phyloP scores from a whole-genome alignment of 1,140 invertebrate genomes.

The Drosophila yakuba region DNA sequence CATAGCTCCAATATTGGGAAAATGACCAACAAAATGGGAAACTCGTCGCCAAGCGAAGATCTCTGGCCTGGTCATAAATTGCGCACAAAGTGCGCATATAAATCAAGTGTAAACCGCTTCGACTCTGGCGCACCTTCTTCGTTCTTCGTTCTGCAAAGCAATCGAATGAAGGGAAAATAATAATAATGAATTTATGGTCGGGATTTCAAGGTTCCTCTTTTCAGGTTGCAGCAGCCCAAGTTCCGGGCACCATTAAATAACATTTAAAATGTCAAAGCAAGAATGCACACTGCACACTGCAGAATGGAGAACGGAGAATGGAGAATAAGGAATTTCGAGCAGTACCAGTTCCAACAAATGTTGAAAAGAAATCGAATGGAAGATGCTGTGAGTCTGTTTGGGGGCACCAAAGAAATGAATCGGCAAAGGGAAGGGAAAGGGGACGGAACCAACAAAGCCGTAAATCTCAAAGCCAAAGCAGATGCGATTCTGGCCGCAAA shows the following conservation, averaged over 20 bases:
- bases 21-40: conserved; percentile 33
- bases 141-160: too few species aligned
- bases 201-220: neutral
- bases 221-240: conserved; percentile 2
- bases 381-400: conserved; percentile 13
- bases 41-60: neutral
- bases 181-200: conserved; percentile 50
- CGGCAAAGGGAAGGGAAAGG: neutral
- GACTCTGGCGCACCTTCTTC: conserved; percentile 2
- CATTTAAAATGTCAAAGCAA: conserved; percentile 75
- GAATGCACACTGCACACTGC: conserved; percentile 9
- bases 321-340: conserved; percentile 1
- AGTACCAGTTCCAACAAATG: conserved; percentile 44
- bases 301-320: neutral
- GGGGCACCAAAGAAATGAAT: conserved; percentile 23
- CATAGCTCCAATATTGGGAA: conserved; percentile 12
- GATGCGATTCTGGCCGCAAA: conserved; percentile 45
- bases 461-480: conserved; percentile 72
- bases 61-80: conserved; percentile 36
- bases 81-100: conserved; percentile 46
- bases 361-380: conserved; percentile 74
- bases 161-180: conserved; percentile 31
- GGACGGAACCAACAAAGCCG: conserved; percentile 63
- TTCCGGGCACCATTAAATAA: conserved; percentile 65
- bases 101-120: conserved; percentile 42